phyloP scores from a whole-genome alignment of 1,140 invertebrate species.

The Glossosoma conforme region DNA sequence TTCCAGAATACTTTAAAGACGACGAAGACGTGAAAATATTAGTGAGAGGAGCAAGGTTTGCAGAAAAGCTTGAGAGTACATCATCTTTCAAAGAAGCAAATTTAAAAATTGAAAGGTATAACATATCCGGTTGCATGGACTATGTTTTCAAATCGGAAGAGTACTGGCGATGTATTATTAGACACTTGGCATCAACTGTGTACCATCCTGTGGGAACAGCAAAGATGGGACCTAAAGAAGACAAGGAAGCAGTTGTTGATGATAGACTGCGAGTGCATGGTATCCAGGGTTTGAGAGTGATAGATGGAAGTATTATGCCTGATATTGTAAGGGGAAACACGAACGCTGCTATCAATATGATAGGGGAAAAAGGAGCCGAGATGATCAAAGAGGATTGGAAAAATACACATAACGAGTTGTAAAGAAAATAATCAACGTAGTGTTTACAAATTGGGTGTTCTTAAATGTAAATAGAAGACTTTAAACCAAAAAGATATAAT shows the following conservation, averaged over 20 bases:
- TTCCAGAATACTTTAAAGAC: conserved; percentile 76
- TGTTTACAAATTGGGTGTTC: too few relatives aligned
- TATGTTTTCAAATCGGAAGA: conserved; percentile 48
- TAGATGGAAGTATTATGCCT: conserved; percentile 79
- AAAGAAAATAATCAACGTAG: too few relatives aligned
- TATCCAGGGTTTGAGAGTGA: conserved; percentile 62
- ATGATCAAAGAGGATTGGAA: conserved; percentile 75
- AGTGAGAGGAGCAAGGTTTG: conserved; percentile 60
- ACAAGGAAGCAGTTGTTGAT: conserved; percentile 62
- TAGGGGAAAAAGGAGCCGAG: conserved; percentile 80
- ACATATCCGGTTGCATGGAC: conserved; percentile 41
- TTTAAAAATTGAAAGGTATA: conserved; percentile 39
- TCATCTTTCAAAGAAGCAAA: conserved; percentile 47
- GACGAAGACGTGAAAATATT: conserved; percentile 69
- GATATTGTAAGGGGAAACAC: conserved; percentile 67
- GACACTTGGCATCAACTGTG: conserved; percentile 56
- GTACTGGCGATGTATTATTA: conserved; percentile 62
- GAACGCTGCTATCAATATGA: conserved; percentile 82
- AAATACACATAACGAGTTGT: too few relatives aligned
- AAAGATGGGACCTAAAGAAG: conserved; percentile 67
- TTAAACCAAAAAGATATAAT: too few relatives aligned
- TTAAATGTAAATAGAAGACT: too few relatives aligned
- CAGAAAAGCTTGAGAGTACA: conserved; percentile 49
- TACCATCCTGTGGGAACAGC: conserved; percentile 71
- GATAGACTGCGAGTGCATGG: conserved; percentile 62